Percentiles rank a stretch among this genome's conserved stretches.
Evolutionary conservation across 1,140 invertebrate species (phyloP).

Genomic region (Drosophila ogumai): DNA sequence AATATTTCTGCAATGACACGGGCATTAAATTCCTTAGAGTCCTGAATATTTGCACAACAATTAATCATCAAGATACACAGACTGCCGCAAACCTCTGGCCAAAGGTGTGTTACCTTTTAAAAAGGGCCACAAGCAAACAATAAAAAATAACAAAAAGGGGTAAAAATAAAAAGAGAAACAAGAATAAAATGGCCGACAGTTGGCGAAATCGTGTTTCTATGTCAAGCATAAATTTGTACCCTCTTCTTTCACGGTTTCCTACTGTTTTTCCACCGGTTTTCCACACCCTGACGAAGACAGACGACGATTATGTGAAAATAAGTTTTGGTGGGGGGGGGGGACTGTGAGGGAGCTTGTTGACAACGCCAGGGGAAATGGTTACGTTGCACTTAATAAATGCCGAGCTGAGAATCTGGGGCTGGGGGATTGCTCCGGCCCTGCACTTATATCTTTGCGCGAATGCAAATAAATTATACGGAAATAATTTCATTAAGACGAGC

Average conservation of each 20-base stretch:
- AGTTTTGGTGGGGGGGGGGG: not conserved
- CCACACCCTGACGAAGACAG: conserved; percentile 62
- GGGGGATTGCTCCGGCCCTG: too few relatives aligned
- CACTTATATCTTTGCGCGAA: conserved; percentile 58
- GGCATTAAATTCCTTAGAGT: conserved; percentile 14
- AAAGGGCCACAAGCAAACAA: conserved; percentile 16
- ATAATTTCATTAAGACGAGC: conserved; percentile 77
- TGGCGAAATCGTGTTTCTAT: conserved; percentile 80
- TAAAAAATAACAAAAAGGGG: conserved; percentile 37
- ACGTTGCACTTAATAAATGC: conserved; percentile 74
- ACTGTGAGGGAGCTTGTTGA: conserved; percentile 40
- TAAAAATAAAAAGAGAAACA: conserved; percentile 39
- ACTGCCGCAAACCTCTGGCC: not conserved
- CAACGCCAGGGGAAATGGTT: conserved; percentile 45
- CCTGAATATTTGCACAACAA: conserved; percentile 28
- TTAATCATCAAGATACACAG: conserved; percentile 19
- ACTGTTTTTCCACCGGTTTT: conserved; percentile 7
- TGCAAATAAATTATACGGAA: conserved; percentile 82
- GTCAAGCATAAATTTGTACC: conserved; percentile 78
- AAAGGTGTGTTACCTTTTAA: conserved; percentile 25
- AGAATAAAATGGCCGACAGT: conserved; percentile 76
- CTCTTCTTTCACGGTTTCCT: conserved; percentile 23
- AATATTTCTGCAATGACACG: not conserved
- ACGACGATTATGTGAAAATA: conserved; percentile 64
- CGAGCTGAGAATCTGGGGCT: conserved; percentile 48